Conservation (phyloP, 2,113 vertebrate genomes). For the Syrrhaptes paradoxus region DNA sequence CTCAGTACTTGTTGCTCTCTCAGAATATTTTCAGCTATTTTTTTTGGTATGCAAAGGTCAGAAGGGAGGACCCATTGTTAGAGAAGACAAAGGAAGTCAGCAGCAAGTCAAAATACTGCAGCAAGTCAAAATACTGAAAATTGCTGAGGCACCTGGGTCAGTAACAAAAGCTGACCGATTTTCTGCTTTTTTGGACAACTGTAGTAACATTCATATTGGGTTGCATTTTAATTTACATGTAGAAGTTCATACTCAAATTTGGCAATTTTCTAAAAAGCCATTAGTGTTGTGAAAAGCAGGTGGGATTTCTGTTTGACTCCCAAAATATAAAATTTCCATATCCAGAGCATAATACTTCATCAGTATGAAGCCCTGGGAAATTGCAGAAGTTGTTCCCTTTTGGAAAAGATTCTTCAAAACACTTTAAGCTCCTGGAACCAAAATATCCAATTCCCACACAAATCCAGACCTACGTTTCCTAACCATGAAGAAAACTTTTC, state of each 20-base stretch:
- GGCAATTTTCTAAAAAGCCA: not conserved
- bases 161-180: not conserved
- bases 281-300: not conserved
- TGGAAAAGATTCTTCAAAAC: not conserved
- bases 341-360: not conserved
- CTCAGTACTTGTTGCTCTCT: not conserved
- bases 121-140: not conserved
- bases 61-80: not conserved
- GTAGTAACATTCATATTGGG: not conserved
- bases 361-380: not conserved
- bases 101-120: not conserved
- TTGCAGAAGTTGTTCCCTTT: not conserved
- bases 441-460: not conserved
- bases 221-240: not conserved
- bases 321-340: not conserved
- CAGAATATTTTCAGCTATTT: not conserved
- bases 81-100: not conserved
- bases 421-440: not conserved
- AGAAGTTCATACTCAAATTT: not conserved
- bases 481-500: not conserved
- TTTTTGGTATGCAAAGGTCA: not conserved
- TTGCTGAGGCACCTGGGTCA: not conserved
- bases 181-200: not conserved
- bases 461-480: not conserved
- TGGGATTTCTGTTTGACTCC: not conserved